phyloP scores from a whole-genome alignment of 37 sponge, comb jelly and placozoan species.

The Amphimedon queenslandica region DNA sequence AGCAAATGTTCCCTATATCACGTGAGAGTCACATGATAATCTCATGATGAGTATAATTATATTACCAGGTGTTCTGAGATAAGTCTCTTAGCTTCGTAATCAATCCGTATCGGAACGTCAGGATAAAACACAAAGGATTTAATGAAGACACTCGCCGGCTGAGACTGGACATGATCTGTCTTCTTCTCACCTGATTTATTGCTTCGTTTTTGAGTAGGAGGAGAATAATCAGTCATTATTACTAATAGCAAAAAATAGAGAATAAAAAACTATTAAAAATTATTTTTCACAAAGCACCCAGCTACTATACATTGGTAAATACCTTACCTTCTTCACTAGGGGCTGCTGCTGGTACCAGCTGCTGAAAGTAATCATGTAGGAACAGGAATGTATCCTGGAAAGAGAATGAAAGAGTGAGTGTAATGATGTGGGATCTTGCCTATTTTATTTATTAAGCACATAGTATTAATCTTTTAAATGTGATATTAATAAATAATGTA shows the following conservation, averaged over 20 bases:
- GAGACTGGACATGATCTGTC: no score
- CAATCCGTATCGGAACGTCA: slow-evolving; percentile 84
- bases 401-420: neutral
- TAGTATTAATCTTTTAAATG: no score
- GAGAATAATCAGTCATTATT: no score
- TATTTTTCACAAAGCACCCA: neutral
- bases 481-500: neutral
- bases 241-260: slow-evolving; percentile 1
- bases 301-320: no score
- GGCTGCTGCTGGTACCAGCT: slow-evolving; percentile 29
- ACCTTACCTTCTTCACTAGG: neutral
- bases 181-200: no score
- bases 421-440: no score
- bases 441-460: no score
- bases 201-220: no score
- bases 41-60: neutral
- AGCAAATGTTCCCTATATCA: slow-evolving; percentile 64
- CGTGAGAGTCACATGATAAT: neutral
- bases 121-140: slow-evolving; percentile 84
- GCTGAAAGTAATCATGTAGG: slow-evolving; percentile 69
- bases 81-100: slow-evolving; percentile 86
- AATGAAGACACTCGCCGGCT: slow-evolving; percentile 33
- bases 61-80: slow-evolving; percentile 56
- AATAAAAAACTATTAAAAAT: neutral
- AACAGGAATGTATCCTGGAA: slow-evolving; percentile 82